phyloP scores from a whole-genome alignment of 2,888 invertebrate species.

The Aphrophora alni region DNA sequence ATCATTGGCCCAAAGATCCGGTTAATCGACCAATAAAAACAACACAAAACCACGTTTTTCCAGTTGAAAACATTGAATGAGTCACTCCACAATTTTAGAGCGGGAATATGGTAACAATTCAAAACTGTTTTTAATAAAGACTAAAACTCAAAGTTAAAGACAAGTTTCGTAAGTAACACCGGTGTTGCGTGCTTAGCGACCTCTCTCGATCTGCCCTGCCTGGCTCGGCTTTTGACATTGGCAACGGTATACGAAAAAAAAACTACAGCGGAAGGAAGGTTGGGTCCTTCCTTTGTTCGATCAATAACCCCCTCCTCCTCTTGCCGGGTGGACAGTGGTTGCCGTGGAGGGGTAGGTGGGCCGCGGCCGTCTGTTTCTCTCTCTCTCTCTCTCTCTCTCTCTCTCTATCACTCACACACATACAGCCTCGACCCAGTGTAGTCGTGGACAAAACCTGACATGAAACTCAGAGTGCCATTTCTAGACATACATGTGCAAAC shows the following conservation, averaged over 20 bases:
- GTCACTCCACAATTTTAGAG: background rate
- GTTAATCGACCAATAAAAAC: slow-evolving; percentile 40
- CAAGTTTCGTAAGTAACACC: background rate
- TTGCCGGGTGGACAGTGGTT: slow-evolving; percentile 48
- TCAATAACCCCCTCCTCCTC: slow-evolving; percentile 51
- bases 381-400: background rate
- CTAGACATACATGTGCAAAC: background rate
- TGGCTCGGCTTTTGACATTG: slow-evolving; percentile 32
- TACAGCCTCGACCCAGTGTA: background rate
- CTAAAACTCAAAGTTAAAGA: background rate
- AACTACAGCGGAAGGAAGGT: slow-evolving; percentile 43
- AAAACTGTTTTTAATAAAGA: background rate
- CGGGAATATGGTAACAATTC: slow-evolving; percentile 3
- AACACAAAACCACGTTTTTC: slow-evolving; percentile 31
- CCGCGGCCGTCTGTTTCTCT: slow-evolving; percentile 22
- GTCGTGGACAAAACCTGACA: background rate
- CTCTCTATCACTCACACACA: background rate
- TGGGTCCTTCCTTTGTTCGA: slow-evolving; percentile 51
- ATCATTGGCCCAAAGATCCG: slow-evolving; percentile 35
- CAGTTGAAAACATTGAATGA: slow-evolving; percentile 17
- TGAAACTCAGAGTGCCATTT: background rate
- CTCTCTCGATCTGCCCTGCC: background rate
- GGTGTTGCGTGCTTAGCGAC: background rate
- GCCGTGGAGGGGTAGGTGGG: slow-evolving; percentile 42
- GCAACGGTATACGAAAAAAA: slow-evolving; percentile 38